Base-by-base conservation (phyloP, 2,888 invertebrate species). In the Lycocerus yunnanus region DNA sequence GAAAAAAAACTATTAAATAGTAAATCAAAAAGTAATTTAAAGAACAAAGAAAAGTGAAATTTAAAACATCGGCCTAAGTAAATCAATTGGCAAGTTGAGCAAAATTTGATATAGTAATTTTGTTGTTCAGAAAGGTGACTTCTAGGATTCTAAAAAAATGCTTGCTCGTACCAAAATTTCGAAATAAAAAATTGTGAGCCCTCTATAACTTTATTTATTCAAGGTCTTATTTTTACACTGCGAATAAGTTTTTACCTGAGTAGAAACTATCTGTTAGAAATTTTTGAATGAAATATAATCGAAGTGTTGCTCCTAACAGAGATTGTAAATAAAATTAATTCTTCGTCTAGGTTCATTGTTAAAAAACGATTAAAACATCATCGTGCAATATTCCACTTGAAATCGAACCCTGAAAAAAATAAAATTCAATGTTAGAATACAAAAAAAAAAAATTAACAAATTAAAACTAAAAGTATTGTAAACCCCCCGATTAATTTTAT, bases 351-450 rank as follows among this genome's bases (percentile, higher is more conserved):
- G 43, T 24, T 24, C 61, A 63, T 66, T 20, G 21, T 58, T 21
- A n/a, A 15, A n/a, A 5, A 10, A 10, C 10, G 63, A 16, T 61
- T 69, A 72, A 20, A 63, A 75, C n/a, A 75, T 60, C 71, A 75
- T 72, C 20, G 69, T 71, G 72, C 63, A 75, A 27, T 67, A 75
- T 61, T 75, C 75, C 69, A 75, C 72, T 71, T 75, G 71, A 14
- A 18, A 27, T 14, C 74, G 74, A n/a, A 58, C 16, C 61, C 75
- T 75, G 72, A 27, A 75, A 75, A 67, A 72, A 68, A 70, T 66
- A 18, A 61, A 59, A 59, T 8, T 13, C 15, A 43, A 2, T 2
- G 21, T 24, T 60, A 15, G 27, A 15, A 67, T 16, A 16, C 18
- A 16, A 8, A 13, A 18, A 15, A 61, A 18, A 18, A 63, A 13